Evolutionary conservation across 1,140 invertebrate genomes (phyloP).

Genomic region (Charaxes varanes): DNA sequence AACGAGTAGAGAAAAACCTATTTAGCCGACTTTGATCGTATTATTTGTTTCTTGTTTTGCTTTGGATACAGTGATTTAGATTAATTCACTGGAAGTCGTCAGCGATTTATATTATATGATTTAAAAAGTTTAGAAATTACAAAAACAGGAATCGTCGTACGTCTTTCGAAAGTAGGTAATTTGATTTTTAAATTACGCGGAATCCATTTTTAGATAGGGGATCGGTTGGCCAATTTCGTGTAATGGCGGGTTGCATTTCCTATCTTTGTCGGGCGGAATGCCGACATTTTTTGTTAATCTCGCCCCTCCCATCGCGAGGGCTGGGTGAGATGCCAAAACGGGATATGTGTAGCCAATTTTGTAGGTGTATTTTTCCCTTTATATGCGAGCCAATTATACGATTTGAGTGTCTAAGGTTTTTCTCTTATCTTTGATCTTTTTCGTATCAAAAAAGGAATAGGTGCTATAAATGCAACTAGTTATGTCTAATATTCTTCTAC

Average conservation of each 20-base stretch:
- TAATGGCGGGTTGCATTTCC: slow-evolving; percentile 62
- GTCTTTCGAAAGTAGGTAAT: slow-evolving; percentile 1
- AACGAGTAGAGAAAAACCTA: slow-evolving; percentile 59
- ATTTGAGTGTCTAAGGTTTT: no score
- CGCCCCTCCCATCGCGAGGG: slow-evolving; percentile 44
- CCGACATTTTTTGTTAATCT: slow-evolving; percentile 62
- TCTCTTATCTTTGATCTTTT: no score
- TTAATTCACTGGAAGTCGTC: slow-evolving; percentile 23
- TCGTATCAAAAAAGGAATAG: no score
- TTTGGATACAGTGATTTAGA: slow-evolving; percentile 13
- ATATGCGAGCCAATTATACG: neutral
- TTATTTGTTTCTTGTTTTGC: slow-evolving; percentile 70
- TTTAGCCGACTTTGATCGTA: slow-evolving; percentile 66
- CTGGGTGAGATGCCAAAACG: slow-evolving; percentile 21
- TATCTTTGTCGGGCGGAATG: slow-evolving; percentile 54
- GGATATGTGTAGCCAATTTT: slow-evolving; percentile 15
- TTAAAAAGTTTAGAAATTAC: slow-evolving; percentile 2
- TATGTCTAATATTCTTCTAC: no score
- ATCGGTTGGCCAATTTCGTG: slow-evolving; percentile 59
- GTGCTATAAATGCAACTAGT: no score
- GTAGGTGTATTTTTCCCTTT: neutral
- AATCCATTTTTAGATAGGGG: slow-evolving; percentile 26
- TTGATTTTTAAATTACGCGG: slow-evolving; percentile 9
- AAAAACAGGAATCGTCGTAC: no score
- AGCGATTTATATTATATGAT: slow-evolving; percentile 16